Evolutionary conservation across 1,140 invertebrate genomes (phyloP), one percentile per base, ranked within the genome.

Genomic region (Drosophila rhopaloa): DNA sequence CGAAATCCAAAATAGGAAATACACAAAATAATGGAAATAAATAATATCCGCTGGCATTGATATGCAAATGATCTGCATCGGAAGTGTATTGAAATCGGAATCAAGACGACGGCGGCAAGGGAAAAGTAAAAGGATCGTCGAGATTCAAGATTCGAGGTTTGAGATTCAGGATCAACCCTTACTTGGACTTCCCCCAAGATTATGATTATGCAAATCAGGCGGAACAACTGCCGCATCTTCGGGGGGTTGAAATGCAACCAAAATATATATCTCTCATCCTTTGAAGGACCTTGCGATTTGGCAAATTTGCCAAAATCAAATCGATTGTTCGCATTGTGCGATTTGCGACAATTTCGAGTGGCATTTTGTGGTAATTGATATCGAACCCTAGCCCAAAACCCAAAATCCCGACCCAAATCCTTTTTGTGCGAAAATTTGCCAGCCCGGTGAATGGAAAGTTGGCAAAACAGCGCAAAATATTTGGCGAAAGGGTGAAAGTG

Each of bases 361-460:
- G 72, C 73, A 76, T 76, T 76, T 67, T 76, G 73, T 76, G 73
- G 73, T 76, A 76, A 76, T 76, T 76, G 73, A 76, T 76, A 51
- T 24, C 46, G 10, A 38, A 38, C 50, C 46, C 43, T 9, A 9
- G 27, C 19, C 44, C 44, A 24, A 65, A 46, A 19, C 19, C 11
- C 37, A 10, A 48, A 38, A 38, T 4, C 16, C 44, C 27, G 47
- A 46, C 24, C 24, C 54, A 19, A 55, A 38, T 40, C 50, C 47
- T 48, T 57, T 51, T 38, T 56, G 38, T 74, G 71, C 67, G 7
- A 71, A 62, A 47, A 68, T 70, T 47, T 71, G 63, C 67, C 14
- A 16, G 32, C 2, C 5, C 4, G 9, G 16, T 41, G 51, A 71
- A 72, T 50, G 10, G 53, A 48, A 50, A 72, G 68, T 72, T 72